These are phyloP conservation scores for Caenorhabditis brenneri DNA, from an alignment of 1,140 invertebrate species.

Conservation along the genomic window DNA sequence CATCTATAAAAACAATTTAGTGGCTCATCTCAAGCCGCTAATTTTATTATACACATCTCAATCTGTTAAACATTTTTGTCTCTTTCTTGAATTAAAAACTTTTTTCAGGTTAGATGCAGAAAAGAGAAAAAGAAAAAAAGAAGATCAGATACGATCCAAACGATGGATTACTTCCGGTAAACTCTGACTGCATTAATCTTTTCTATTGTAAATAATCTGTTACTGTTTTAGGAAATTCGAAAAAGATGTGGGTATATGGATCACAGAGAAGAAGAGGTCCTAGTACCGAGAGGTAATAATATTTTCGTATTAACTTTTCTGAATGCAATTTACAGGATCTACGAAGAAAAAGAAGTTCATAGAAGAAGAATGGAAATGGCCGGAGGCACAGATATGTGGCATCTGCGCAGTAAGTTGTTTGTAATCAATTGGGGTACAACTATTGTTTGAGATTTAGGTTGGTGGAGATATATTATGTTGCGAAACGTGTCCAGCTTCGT, in stretches of 20 bases:
- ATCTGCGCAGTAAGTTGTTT: background rate
- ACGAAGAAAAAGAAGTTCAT: background rate
- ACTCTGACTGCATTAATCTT: too few species aligned
- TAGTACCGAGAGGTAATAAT: background rate
- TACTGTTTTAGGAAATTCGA: background rate
- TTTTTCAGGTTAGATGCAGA: slow-evolving; percentile 11
- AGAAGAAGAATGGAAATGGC: slow-evolving; percentile 28
- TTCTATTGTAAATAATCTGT: background rate
- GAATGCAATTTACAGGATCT: background rate
- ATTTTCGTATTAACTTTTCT: background rate
- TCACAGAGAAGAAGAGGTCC: background rate
- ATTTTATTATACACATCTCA: too few species aligned
- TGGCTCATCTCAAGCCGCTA: too few species aligned
- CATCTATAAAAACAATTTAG: too few species aligned
- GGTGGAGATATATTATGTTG: slow-evolving; percentile 93
- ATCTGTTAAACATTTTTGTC: too few species aligned
- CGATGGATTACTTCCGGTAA: background rate
- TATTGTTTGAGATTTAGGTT: slow-evolving; percentile 80
- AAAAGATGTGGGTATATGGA: background rate
- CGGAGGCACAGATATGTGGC: background rate
- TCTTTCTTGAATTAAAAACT: too few species aligned
- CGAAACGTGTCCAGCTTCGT: slow-evolving; percentile 89
- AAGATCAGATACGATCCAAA: slow-evolving; percentile 8
- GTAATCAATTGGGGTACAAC: background rate
- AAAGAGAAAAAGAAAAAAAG: slow-evolving; percentile 9